Conservation (phyloP, 92 coral and sea anemone species). For the Epizoanthus ramosus region DNA sequence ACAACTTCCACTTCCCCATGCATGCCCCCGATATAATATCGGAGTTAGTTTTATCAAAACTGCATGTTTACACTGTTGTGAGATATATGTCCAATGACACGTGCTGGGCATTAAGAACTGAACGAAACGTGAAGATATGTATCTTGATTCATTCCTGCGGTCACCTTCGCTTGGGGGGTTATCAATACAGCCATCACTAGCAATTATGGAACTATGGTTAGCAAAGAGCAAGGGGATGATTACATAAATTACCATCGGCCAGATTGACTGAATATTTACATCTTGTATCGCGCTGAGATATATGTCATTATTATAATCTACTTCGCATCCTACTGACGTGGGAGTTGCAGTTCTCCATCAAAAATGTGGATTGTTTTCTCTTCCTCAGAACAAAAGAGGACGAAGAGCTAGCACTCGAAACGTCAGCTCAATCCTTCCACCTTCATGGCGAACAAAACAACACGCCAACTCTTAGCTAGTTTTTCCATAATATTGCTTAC, state of each 20-base stretch:
- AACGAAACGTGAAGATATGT: constrained; percentile 37
- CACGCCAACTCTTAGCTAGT: no score
- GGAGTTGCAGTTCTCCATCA: no score
- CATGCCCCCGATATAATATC: not conserved
- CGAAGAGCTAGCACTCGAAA: no score
- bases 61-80: not conserved
- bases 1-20: not conserved
- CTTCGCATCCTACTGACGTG: no score
- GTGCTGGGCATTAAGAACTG: not conserved
- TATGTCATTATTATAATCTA: no score
- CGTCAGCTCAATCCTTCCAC: no score
- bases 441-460: no score
- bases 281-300: no score
- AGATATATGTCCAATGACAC: not conserved
- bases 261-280: not conserved
- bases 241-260: not conserved
- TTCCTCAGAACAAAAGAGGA: no score
- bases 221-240: not conserved
- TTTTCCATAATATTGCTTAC: no score
- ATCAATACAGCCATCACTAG: constrained; percentile 14
- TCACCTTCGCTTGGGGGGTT: constrained; percentile 2
- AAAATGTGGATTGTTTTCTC: no score
- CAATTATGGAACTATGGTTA: constrained; percentile 15
- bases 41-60: not conserved
- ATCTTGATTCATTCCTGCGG: constrained; percentile 26